A percentile compares a stretch with the other conserved stretches of the same genome.
These are phyloP conservation scores for Siniperca scherzeri DNA, from an alignment of 2,797 vertebrate species.

Conservation along the genomic window DNA sequence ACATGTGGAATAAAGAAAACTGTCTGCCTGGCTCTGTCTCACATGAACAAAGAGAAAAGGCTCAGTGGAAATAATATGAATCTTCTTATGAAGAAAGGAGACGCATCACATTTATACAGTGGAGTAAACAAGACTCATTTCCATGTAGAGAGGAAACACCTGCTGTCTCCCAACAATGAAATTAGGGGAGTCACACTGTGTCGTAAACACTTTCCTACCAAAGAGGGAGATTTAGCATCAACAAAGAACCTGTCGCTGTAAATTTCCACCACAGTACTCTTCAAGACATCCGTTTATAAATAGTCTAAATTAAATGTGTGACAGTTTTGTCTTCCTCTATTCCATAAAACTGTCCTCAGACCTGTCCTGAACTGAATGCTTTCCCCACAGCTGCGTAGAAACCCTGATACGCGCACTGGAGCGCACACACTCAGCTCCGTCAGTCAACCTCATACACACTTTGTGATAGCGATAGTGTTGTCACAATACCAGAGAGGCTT, in stretches of 20 bases:
- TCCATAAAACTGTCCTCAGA: not conserved
- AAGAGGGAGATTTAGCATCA: no score
- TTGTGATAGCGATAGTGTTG: not conserved
- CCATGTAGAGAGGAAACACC: slow-evolving; percentile 4
- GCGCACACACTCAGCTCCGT: not conserved
- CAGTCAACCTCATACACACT: not conserved
- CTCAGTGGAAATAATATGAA: not conserved
- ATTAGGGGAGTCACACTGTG: not conserved
- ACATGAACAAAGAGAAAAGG: not conserved
- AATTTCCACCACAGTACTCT: not conserved
- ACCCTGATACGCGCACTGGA: not conserved
- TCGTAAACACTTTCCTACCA: not conserved
- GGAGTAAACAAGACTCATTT: not conserved
- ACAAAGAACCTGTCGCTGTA: not conserved
- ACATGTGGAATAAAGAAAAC: not conserved
- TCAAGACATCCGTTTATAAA: not conserved
- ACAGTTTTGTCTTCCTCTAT: not conserved
- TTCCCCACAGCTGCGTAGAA: not conserved
- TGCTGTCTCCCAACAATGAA: not conserved
- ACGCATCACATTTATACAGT: not conserved
- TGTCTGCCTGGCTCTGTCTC: not conserved
- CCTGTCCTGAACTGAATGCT: not conserved
- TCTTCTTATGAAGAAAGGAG: not conserved
- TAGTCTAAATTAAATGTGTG: not conserved
- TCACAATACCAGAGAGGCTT: not conserved